A percentile compares a stretch with the other conserved stretches of the same genome.
Conservation (phyloP, 2,797 vertebrate genomes). For the Epinephelus awoara region DNA sequence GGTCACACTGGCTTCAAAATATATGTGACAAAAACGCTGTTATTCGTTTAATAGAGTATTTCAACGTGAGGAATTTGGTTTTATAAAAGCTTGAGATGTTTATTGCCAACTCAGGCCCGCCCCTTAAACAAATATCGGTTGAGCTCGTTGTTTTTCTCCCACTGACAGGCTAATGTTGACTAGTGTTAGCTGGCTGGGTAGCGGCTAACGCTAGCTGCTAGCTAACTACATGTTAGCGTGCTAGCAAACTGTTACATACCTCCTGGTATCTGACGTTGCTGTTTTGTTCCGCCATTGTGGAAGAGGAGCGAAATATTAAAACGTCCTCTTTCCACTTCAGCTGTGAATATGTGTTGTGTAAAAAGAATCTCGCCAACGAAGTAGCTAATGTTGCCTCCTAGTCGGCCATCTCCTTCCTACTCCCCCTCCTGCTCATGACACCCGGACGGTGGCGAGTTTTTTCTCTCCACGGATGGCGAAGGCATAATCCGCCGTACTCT, state of each 20-base stretch:
- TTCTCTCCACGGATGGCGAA: too few relatives aligned
- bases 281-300: slow-evolving; percentile 82
- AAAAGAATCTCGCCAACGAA: slow-evolving; percentile 22
- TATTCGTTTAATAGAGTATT: neutral
- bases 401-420: slow-evolving; percentile 78
- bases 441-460: neutral
- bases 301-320: slow-evolving; percentile 25
- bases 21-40: accelerated
- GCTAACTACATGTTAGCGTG: slow-evolving; percentile 36
- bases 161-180: slow-evolving; percentile 53
- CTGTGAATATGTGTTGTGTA: neutral
- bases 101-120: neutral
- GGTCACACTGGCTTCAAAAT: neutral
- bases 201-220: slow-evolving; percentile 45
- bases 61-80: accelerated
- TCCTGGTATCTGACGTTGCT: slow-evolving; percentile 84
- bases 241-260: slow-evolving; percentile 65
- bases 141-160: slow-evolving; percentile 35
- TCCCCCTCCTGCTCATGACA: slow-evolving; percentile 22
- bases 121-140: slow-evolving; percentile 42
- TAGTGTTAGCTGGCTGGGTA: slow-evolving; percentile 18
- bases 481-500: neutral
- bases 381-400: slow-evolving; percentile 38
- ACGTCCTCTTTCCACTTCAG: slow-evolving; percentile 37
- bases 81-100: accelerated